Evolutionary conservation across 2,113 vertebrate species (phyloP), one percentile per base, ranked within the genome.

Genomic region (Cochlearius cochlearius): DNA sequence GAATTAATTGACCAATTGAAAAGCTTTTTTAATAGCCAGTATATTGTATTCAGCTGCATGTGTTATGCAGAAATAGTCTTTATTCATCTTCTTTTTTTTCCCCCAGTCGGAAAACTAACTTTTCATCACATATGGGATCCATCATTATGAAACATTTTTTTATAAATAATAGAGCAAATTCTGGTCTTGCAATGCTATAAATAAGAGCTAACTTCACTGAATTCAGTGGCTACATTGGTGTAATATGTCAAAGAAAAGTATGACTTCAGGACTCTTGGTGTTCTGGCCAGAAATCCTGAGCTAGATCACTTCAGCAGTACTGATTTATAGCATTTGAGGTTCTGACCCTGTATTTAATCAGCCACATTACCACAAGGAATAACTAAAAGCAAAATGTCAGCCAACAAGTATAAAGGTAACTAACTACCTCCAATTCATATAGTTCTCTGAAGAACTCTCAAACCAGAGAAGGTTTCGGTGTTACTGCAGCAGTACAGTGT

Each of bases 351-450:
- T 75, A 68, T 80, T 88, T 94, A 84, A 86, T 86, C 1, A 5
- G 45, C 7, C 36, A 41, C 58, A 64, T 87, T 86, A 89, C 64
- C 34, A 52, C 21, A 68, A 66, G 34, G 30, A 91, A 39, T 38
- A 88, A 72, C 52, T 63, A 38, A 96, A 96, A 95, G 56, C 76
- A 92, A 92, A 91, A 60, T 68, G 55, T 67, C 79, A 93, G 56
- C 55, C 88, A 89, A 52, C 21, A 84, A 72, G 8, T 68, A 27
- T 23, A 60, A 89, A 20, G 12, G 43, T 62, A 94, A 68, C 30
- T 69, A 63, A 73, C 52, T 73, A 56, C 27, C 10, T 86, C 26
- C 30, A 68, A 52, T 72, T 64, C 60, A 17, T 5, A 43, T 9
- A 50, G 39, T 47, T 49, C 36, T 84, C 56, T 27, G 12, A 94